phyloP scores from a whole-genome alignment of 2,797 vertebrate genomes.

The Takifugu rubripes region DNA sequence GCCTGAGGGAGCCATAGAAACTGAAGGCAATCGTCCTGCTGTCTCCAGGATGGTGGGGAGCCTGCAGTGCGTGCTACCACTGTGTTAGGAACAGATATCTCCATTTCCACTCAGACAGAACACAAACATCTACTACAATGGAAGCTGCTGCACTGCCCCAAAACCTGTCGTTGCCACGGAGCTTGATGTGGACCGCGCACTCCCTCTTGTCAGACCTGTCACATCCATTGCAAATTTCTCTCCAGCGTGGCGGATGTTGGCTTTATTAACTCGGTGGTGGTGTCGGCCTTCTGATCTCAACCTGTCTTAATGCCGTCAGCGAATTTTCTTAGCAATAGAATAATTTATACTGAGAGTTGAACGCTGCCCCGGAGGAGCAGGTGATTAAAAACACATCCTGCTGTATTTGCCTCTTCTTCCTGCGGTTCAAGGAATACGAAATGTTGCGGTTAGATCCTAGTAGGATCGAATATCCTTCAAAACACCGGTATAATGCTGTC shows the following conservation, averaged over 20 bases:
- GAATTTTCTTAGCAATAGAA: slow-evolving; percentile 36
- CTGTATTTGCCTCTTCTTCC: neutral
- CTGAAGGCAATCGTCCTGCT: slow-evolving; percentile 33
- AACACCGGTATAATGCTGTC: neutral
- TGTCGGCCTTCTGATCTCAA: slow-evolving; percentile 9
- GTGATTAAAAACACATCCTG: slow-evolving; percentile 23
- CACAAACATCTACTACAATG: slow-evolving; percentile 7
- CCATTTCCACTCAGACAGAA: slow-evolving; percentile 21
- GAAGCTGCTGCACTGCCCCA: slow-evolving; percentile 1
- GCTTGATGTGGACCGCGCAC: slow-evolving; percentile 4
- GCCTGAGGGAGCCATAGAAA: slow-evolving; percentile 24
- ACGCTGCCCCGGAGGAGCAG: neutral
- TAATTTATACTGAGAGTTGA: slow-evolving; percentile 22
- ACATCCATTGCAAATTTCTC: neutral
- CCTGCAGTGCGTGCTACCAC: neutral
- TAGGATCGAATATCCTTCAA: neutral
- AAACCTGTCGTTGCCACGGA: no score
- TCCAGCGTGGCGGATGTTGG: neutral
- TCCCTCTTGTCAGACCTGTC: neutral
- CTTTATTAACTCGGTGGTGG: neutral
- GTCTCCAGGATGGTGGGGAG: slow-evolving; percentile 14
- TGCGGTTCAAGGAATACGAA: no score
- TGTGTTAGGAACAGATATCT: slow-evolving; percentile 42
- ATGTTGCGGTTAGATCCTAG: no score
- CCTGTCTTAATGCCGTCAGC: slow-evolving; percentile 2